These are phyloP conservation scores for Mormoops blainvillei DNA, from an alignment of 2,113 vertebrate species.

Conservation along the genomic window DNA sequence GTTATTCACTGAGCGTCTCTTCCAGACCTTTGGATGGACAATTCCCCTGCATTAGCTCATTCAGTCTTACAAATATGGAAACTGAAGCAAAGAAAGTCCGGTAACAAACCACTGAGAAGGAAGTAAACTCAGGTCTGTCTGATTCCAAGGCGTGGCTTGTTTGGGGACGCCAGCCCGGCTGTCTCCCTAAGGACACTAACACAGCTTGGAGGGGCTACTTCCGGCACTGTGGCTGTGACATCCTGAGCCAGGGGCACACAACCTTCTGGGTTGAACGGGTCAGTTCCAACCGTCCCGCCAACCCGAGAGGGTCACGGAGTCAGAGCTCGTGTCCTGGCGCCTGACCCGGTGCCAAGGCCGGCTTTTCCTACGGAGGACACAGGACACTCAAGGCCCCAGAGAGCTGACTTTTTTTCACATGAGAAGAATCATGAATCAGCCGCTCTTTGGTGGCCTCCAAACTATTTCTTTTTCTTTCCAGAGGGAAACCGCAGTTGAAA, in stretches of 20 bases:
- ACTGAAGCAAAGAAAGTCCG: neutral
- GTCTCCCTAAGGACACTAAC: neutral
- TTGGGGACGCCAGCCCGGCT: neutral
- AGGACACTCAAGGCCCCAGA: neutral
- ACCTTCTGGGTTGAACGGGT: rapidly evolving
- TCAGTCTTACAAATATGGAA: neutral
- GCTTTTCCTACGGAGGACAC: neutral
- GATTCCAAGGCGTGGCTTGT: neutral
- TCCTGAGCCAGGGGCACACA: too few species aligned
- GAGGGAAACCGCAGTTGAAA: neutral
- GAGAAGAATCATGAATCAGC: neutral
- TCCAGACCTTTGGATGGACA: too few species aligned
- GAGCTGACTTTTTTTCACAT: neutral
- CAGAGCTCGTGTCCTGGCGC: rapidly evolving
- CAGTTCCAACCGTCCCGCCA: neutral
- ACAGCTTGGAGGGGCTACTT: neutral
- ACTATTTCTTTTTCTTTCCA: constrained; percentile 28
- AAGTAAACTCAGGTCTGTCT: neutral
- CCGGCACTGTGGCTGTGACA: rapidly evolving
- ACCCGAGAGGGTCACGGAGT: neutral
- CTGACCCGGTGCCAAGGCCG: rapidly evolving
- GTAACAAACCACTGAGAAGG: neutral
- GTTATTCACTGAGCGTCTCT: neutral
- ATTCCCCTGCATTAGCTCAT: neutral
- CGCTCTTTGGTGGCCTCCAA: constrained; percentile 19